Conservation (phyloP, 2,113 vertebrate genomes). For the Calonectris borealis region DNA sequence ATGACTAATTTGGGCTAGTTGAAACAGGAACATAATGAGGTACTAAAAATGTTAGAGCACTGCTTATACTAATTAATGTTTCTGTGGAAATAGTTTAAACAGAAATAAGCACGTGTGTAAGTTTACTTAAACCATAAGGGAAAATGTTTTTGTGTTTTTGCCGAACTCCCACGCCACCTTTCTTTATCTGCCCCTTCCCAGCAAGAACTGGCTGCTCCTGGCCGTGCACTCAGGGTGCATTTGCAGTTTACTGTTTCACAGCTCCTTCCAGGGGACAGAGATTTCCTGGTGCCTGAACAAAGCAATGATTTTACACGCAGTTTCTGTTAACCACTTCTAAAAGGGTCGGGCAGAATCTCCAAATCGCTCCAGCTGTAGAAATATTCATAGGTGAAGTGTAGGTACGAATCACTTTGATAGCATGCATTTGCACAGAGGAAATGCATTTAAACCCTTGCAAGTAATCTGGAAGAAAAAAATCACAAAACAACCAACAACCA, state of each 20-base stretch:
- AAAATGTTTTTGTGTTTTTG: neutral
- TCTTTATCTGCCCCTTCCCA: neutral
- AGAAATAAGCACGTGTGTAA: neutral
- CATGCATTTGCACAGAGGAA: neutral
- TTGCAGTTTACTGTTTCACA: neutral
- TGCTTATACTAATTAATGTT: neutral
- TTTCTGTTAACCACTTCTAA: neutral
- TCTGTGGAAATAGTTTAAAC: neutral
- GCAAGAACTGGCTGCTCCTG: neutral
- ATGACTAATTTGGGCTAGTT: conserved; percentile 14
- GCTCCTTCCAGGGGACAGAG: neutral
- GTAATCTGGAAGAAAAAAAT: rapidly evolving
- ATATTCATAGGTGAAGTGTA: neutral
- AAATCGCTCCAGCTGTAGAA: neutral
- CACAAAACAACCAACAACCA: neutral
- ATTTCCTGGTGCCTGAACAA: neutral
- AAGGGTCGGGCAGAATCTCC: rapidly evolving
- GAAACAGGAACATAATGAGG: conserved; percentile 15
- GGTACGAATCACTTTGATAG: neutral
- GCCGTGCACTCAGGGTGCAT: neutral
- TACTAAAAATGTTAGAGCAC: neutral
- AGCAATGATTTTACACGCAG: neutral
- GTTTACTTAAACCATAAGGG: neutral
- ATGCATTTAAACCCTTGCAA: neutral
- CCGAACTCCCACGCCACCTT: neutral